Evolutionary conservation across 2,113 vertebrate genomes (phyloP).

Genomic region (Callionymus lyra): DNA sequence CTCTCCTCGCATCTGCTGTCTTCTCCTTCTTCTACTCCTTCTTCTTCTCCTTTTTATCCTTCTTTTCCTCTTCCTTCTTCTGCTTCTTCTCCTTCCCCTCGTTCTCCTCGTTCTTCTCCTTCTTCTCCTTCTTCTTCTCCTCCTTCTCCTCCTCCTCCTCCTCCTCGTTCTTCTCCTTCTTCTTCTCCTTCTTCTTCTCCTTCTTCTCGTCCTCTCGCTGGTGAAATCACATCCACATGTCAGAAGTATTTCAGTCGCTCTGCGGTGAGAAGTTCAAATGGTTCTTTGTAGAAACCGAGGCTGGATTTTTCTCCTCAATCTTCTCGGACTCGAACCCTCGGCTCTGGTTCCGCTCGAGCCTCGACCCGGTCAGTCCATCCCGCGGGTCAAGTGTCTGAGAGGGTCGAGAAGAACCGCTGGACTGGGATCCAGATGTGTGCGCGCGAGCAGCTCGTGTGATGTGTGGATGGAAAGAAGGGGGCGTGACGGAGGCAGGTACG

Average conservation of each 20-base stretch:
- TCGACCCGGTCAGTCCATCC: slow-evolving; percentile 43
- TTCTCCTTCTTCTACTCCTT: slow-evolving; percentile 16
- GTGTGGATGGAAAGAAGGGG: not conserved
- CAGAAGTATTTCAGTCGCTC: slow-evolving; percentile 74
- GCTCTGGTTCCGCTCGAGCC: slow-evolving; percentile 62
- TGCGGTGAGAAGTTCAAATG: slow-evolving; percentile 83
- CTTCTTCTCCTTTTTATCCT: slow-evolving; percentile 37
- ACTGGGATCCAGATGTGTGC: slow-evolving; percentile 57
- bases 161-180: no score
- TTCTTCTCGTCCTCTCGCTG: no score
- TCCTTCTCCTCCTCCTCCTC: no score
- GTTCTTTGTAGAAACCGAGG: slow-evolving; percentile 74
- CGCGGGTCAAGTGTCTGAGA: slow-evolving; percentile 33
- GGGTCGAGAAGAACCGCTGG: no score
- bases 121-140: no score
- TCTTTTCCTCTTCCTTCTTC: slow-evolving; percentile 64
- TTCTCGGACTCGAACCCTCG: no score
- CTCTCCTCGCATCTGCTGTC: slow-evolving; percentile 31
- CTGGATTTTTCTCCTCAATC: slow-evolving; percentile 93
- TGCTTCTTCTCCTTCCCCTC: slow-evolving; percentile 1
- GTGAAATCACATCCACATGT: slow-evolving; percentile 91
- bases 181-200: no score
- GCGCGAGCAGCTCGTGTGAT: slow-evolving; percentile 39
- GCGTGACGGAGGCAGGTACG: slow-evolving; percentile 50
- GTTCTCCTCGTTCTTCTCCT: no score